These are phyloP conservation scores for Actenoides lindsayi DNA, from an alignment of 2,113 vertebrate species.

Conservation along the genomic window DNA sequence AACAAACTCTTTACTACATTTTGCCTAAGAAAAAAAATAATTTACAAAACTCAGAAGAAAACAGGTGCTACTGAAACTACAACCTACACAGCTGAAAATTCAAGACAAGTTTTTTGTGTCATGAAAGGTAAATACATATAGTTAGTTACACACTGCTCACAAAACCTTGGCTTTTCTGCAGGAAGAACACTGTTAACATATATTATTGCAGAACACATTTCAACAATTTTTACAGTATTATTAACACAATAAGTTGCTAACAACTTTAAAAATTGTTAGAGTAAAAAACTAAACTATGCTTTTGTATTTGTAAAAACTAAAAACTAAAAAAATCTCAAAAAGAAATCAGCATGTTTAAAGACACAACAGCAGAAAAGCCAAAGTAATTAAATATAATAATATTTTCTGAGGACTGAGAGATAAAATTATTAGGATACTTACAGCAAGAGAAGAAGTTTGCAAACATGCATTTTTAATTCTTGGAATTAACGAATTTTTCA, in stretches of 20 bases:
- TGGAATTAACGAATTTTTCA: constrained; percentile 98
- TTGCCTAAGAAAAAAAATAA: background rate
- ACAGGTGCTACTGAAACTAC: background rate
- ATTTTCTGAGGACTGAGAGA: background rate
- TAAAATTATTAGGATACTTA: constrained; percentile 76
- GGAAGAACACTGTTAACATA: background rate
- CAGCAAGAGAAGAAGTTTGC: constrained; percentile 96
- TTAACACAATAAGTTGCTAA: background rate
- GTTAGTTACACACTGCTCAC: background rate
- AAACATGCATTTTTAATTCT: constrained; percentile 95
- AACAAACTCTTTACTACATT: background rate
- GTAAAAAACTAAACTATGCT: background rate
- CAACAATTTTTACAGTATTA: background rate
- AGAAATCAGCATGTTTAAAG: background rate
- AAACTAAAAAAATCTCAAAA: background rate
- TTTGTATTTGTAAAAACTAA: background rate
- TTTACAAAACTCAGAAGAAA: background rate
- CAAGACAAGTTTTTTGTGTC: background rate
- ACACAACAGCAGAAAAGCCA: background rate
- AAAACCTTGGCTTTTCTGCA: background rate
- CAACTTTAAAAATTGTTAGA: background rate
- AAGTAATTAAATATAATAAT: background rate
- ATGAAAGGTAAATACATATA: background rate
- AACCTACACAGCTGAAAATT: background rate
- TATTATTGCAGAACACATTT: background rate